Conservation (phyloP, 2,113 vertebrate species). For the Grantiella picta region DNA sequence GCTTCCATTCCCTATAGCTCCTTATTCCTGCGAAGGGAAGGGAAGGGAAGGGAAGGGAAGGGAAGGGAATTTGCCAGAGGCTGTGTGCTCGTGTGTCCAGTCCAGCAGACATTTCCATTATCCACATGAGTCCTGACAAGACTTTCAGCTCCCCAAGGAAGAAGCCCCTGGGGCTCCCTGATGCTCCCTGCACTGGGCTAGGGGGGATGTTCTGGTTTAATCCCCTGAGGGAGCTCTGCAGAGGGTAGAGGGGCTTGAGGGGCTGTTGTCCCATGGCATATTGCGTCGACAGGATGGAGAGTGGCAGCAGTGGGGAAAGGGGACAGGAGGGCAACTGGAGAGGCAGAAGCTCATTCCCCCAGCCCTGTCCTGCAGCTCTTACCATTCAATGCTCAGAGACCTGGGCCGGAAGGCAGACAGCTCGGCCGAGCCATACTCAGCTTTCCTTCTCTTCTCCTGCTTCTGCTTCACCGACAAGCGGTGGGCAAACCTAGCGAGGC, state of each 20-base stretch:
- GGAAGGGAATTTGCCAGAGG: not conserved
- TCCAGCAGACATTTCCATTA: not conserved
- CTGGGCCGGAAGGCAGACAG: slow-evolving; percentile 79
- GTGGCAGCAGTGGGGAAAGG: not conserved
- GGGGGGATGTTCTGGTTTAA: not conserved
- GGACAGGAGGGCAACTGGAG: not conserved
- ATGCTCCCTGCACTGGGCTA: not conserved
- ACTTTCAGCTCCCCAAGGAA: not conserved
- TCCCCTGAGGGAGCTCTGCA: not conserved
- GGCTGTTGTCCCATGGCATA: accelerated
- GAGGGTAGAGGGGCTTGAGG: not conserved
- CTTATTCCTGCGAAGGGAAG: not conserved
- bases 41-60: not conserved
- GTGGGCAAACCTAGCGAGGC: slow-evolving; percentile 85
- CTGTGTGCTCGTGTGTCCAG: not conserved
- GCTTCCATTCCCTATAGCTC: not conserved
- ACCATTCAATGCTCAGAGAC: slow-evolving; percentile 90
- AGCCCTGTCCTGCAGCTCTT: slow-evolving; percentile 61
- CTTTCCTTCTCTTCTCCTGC: slow-evolving; percentile 80
- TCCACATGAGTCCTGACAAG: not conserved
- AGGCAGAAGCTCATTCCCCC: not conserved
- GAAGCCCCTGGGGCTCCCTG: accelerated
- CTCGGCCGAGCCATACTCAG: slow-evolving; percentile 68
- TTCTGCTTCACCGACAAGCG: slow-evolving; percentile 87
- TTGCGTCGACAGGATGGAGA: not conserved